phyloP scores from a whole-genome alignment of 2,797 vertebrate species.

The Hydrolagus colliei region DNA sequence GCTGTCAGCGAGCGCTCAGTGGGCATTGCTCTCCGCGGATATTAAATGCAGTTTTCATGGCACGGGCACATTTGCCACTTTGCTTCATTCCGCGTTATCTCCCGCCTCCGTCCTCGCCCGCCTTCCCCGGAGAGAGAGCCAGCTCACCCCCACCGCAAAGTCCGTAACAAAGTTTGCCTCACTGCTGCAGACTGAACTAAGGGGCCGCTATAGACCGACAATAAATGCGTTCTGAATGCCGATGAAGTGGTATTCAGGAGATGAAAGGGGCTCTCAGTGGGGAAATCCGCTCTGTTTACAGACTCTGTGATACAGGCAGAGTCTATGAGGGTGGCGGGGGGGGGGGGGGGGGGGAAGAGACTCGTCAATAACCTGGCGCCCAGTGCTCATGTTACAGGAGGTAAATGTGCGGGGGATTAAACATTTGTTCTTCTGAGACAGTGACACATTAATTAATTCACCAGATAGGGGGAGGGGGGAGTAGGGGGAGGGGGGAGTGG shows the following conservation, averaged over 20 bases:
- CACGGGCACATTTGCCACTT: neutral
- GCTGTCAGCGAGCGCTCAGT: neutral
- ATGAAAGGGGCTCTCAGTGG: conserved; percentile 58
- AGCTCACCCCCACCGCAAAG: neutral
- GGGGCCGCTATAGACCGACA: conserved; percentile 57
- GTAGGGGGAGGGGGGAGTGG: too few species aligned
- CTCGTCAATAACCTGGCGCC: neutral
- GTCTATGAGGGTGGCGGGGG: neutral
- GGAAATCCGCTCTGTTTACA: conserved; percentile 60
- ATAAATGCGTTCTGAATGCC: conserved; percentile 64
- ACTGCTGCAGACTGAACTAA: conserved; percentile 50
- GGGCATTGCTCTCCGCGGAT: neutral
- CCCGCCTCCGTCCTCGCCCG: too few species aligned
- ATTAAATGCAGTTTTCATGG: neutral
- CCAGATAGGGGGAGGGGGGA: neutral
- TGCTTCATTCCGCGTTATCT: neutral
- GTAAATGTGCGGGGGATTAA: neutral
- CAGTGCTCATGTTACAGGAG: neutral
- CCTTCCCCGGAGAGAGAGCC: neutral
- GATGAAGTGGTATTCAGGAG: conserved; percentile 61
- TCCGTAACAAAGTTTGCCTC: conserved; percentile 25
- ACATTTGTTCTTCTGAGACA: neutral
- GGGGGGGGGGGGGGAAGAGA: too few species aligned
- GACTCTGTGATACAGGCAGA: neutral
- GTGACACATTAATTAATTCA: neutral